Evolutionary conservation across 2,888 invertebrate genomes (phyloP), one percentile per base, ranked within the genome.

Genomic region (Colletes collaris): DNA sequence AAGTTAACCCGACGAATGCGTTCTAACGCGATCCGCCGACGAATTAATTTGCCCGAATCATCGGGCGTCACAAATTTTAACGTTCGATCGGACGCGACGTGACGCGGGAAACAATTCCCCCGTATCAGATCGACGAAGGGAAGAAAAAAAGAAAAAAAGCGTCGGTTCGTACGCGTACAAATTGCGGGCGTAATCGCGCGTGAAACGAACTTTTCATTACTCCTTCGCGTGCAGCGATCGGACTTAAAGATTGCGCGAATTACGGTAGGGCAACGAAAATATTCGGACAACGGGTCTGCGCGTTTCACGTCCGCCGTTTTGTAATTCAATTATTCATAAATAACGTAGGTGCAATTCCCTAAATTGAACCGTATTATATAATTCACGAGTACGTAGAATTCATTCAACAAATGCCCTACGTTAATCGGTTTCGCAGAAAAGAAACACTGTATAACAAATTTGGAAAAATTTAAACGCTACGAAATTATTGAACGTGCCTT

Each of bases 31-130:
- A 55, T 62, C 46, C 59, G 49, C 8, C 50, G 53, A 58, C 55
- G 59, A 78, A 79, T 77, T 77, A 75, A 77, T 77, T 68, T 52
- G 4, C 37, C 7, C 59, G 59, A 50, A 50, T 77, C 69, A 37
- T 44, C 19, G 44, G 5, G 27, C n/a, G 4, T 50, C 55, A 10
- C 49, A 37, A 8, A 46, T 63, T 67, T 74, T 35, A 56, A 50
- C 69, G 53, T 8, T 68, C 49, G 62, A n/a, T 11, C 7, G 19
- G 5, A 49, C 27, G 52, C 19, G 40, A 35, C 37, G 35, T 44
- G 66, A 35, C 44, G 10, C 58, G 37, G 58, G 58, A 40, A 58
- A 58, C 58, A 37, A 58, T 58, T 46, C 19, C 4, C 60, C 46
- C 19, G 60, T 62, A 62, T 62, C 60, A 44, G 60, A 62, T 62